Evolutionary conservation across 2,113 vertebrate genomes (phyloP).

Genomic region (Hyaena hyaena): DNA sequence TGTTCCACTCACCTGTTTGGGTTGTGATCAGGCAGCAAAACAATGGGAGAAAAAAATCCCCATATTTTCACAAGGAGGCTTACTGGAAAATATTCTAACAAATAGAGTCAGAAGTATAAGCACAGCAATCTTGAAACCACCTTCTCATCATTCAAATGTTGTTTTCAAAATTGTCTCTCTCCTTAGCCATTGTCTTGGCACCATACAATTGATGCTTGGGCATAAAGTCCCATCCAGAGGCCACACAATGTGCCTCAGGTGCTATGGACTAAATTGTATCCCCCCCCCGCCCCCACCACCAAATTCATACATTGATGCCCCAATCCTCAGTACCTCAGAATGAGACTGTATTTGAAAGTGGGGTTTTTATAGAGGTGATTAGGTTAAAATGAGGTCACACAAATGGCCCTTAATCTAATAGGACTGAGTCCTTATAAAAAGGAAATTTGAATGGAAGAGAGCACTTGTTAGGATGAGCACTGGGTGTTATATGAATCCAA

Average conservation of each 20-base stretch:
- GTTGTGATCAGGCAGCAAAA: neutral
- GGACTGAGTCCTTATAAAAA: no score
- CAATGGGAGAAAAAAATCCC: constrained; percentile 49
- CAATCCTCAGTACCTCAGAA: neutral
- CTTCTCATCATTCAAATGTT: neutral
- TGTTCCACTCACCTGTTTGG: neutral
- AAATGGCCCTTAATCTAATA: neutral
- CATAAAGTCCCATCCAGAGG: neutral
- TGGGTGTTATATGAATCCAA: no score
- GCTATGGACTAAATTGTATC: neutral
- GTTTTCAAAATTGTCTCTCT: neutral
- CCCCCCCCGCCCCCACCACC: no score
- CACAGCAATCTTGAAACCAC: constrained; percentile 36
- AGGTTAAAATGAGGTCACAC: neutral
- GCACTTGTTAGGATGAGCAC: no score
- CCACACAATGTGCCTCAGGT: neutral
- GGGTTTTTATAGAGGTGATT: neutral
- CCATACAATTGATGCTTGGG: accelerated
- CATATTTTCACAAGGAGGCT: constrained; percentile 27
- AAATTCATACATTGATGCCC: accelerated
- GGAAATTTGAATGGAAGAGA: no score
- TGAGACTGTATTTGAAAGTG: neutral
- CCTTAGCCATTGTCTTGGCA: neutral
- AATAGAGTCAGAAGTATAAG: neutral
- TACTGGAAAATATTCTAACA: constrained; percentile 58